Base-by-base conservation (phyloP, 2,797 vertebrate species). In the Limnodromus scolopaceus region DNA sequence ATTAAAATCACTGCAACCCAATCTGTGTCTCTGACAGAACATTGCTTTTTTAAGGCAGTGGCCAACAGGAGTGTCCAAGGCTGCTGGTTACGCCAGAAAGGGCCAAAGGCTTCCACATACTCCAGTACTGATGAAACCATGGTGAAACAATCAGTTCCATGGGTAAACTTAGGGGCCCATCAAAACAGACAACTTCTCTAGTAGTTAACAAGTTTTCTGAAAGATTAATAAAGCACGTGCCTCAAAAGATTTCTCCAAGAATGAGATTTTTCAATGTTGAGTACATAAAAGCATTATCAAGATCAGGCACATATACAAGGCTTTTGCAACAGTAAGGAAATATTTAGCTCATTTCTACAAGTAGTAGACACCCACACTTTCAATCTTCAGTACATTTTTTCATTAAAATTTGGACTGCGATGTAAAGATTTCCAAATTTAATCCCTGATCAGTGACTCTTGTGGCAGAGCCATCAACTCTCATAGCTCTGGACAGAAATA, bases 161-260 rank as follows among this genome's bases (percentile, higher is more conserved):
- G 22, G 10, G 30, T 3, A 8, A 84, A 76, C 25, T 69, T 0
- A 84, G 34, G 0, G 0, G 71, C 8, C n/a, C 30, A 77, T 58
- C 32, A 77, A 30, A 87, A 63, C 36, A 55, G 19, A 0, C 49
- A 83, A 9, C 22, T 77, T 84, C 27, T 13, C 38, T 55, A 23
- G 16, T 51, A 75, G 20, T 23, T 71, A 76, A 61, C 0, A 16
- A 8, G 7, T 74, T 91, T 92, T 80, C 39, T 38, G 17, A 77
- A 69, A 83, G 20, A 54, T n/a, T 43, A 30, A 36, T 48, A 48
- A 24, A 84, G 14, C 10, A 84, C 0, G 3, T 23, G 24, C 48
- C 53, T 75, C 65, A 55, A n/a, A 83, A 54, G 13, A 6, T 30
- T 86, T 75, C 43, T 89, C 38, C 25, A 86, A 32, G 16, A 93